These are phyloP conservation scores for Thysanoteuthis rhombus DNA, from an alignment of 2,888 invertebrate species.

Conservation along the genomic window DNA sequence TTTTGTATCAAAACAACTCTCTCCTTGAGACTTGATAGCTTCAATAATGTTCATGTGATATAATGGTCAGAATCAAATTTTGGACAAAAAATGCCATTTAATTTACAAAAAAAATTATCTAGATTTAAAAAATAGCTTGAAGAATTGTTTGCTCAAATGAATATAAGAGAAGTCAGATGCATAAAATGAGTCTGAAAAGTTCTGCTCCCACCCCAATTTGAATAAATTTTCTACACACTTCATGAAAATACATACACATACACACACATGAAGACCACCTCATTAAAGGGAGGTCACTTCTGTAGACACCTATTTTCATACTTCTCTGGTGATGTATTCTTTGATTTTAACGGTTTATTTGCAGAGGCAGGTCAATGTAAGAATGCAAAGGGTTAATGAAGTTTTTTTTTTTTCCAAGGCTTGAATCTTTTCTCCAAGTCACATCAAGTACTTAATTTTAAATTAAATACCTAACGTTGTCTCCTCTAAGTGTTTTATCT, in stretches of 20 bases:
- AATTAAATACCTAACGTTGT: too few species aligned
- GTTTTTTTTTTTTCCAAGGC: neutral
- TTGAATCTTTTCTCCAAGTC: neutral
- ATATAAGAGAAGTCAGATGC: too few species aligned
- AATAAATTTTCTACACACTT: too few species aligned
- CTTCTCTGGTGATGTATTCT: neutral
- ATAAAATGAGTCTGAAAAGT: too few species aligned
- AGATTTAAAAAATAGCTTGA: neutral
- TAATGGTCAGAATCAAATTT: neutral
- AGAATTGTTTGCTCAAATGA: too few species aligned
- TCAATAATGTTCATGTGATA: too few species aligned
- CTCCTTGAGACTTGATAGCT: too few species aligned
- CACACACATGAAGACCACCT: too few species aligned
- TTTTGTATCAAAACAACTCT: too few species aligned
- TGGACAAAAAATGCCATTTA: neutral
- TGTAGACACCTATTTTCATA: neutral
- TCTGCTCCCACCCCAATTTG: too few species aligned
- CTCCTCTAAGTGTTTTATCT: neutral
- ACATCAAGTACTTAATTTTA: neutral
- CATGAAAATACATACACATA: neutral
- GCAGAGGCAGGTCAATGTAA: neutral
- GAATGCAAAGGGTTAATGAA: neutral
- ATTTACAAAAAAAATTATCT: neutral
- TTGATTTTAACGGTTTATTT: neutral
- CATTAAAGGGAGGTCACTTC: neutral